Percentiles rank a stretch among this genome's conserved stretches.
Conservation (phyloP, 1,140 invertebrate species). For the Patella vulgata region DNA sequence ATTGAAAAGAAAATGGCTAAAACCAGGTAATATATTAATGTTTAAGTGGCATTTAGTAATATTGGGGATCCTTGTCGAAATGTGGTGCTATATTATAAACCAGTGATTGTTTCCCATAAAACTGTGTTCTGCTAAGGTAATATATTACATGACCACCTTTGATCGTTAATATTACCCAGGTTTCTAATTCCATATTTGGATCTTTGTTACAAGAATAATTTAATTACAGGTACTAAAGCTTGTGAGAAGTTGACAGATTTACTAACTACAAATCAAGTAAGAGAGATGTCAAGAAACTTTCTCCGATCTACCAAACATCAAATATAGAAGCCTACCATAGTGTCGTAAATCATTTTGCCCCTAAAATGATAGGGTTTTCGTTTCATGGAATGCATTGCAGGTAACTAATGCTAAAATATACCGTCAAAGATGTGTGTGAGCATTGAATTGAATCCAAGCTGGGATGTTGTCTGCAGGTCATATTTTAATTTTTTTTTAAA, state of each 20-base stretch:
- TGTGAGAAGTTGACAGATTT: slow-evolving; percentile 12
- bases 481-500: too few relatives aligned
- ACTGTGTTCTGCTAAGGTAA: background rate
- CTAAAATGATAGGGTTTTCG: slow-evolving; percentile 33
- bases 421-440: too few relatives aligned
- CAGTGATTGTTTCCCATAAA: too few relatives aligned
- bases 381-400: slow-evolving; percentile 30
- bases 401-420: too few relatives aligned
- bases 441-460: too few relatives aligned
- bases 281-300: slow-evolving; percentile 20
- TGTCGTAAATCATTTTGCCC: slow-evolving; percentile 34
- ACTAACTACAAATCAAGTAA: slow-evolving; percentile 11
- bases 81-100: too few relatives aligned
- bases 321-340: slow-evolving; percentile 28
- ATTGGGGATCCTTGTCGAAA: too few relatives aligned
- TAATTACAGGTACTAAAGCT: slow-evolving; percentile 18
- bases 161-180: too few relatives aligned
- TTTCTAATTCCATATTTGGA: too few relatives aligned
- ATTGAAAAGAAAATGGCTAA: slow-evolving; percentile 31
- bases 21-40: slow-evolving; percentile 13
- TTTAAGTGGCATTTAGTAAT: too few relatives aligned
- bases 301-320: slow-evolving; percentile 36
- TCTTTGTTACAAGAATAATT: too few relatives aligned
- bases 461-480: too few relatives aligned
- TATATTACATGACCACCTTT: background rate